These are phyloP conservation scores for Yponomeuta cagnagella DNA, from an alignment of 2,888 invertebrate genomes.

Conservation along the genomic window DNA sequence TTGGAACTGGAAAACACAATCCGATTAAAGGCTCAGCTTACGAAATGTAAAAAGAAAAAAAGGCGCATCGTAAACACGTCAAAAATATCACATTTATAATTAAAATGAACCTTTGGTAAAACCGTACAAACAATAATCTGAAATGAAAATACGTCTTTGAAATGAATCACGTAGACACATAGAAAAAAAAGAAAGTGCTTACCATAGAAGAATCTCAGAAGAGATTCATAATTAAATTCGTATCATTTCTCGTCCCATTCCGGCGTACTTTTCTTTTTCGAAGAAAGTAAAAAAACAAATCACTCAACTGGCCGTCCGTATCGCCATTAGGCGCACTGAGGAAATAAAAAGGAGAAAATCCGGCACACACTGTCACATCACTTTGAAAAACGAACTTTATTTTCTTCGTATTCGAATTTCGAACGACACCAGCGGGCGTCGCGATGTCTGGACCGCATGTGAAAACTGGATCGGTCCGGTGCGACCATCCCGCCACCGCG, in stretches of 20 bases:
- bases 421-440: conserved; percentile 30
- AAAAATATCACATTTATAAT: neutral
- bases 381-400: conserved; percentile 6
- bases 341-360: conserved; percentile 7
- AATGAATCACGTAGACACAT: neutral
- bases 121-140: neutral
- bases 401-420: conserved; percentile 1
- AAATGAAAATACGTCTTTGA: neutral
- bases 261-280: neutral
- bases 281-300: conserved; percentile 4
- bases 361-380: conserved; percentile 12
- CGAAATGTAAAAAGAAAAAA: neutral
- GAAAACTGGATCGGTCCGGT: conserved; percentile 20
- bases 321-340: neutral
- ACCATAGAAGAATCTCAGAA: conserved; percentile 11
- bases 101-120: conserved; percentile 8
- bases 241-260: neutral
- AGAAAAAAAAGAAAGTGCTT: neutral
- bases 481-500: conserved; percentile 1
- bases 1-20: neutral
- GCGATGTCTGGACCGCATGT: conserved; percentile 44
- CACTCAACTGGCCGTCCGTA: conserved; percentile 7
- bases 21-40: neutral
- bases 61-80: neutral
- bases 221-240: conserved; percentile 12